These are phyloP conservation scores for Burhinus bistriatus DNA, from an alignment of 2,113 vertebrate genomes.

Conservation along the genomic window DNA sequence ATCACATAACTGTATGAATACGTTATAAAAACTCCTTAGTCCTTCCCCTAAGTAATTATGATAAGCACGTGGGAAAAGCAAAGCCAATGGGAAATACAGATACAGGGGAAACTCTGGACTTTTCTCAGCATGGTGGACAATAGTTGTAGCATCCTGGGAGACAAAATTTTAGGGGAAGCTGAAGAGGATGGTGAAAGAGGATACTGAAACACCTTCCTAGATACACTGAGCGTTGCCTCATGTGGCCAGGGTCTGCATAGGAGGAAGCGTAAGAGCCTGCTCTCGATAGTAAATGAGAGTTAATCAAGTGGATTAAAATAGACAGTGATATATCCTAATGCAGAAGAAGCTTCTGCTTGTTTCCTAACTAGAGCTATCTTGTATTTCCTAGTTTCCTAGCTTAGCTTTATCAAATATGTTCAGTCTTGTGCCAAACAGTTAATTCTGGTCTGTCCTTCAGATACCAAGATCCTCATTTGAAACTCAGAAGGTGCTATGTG, in stretches of 20 bases:
- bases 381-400: background rate
- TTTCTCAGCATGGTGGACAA: background rate
- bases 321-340: background rate
- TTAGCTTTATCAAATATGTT: background rate
- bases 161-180: background rate
- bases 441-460: background rate
- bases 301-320: background rate
- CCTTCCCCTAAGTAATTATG: background rate
- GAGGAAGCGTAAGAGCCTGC: background rate
- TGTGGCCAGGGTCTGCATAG: background rate
- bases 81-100: background rate
- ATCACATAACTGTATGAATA: background rate
- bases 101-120: background rate
- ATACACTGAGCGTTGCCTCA: background rate
- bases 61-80: background rate
- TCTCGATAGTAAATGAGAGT: background rate
- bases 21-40: background rate
- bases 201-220: background rate
- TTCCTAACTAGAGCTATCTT: background rate
- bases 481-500: background rate
- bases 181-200: background rate
- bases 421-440: background rate
- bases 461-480: background rate
- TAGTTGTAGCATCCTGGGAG: background rate
- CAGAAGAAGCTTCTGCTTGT: background rate